Percentiles rank a stretch among this genome's conserved stretches.
Conservation (phyloP, 2,113 vertebrate genomes). For the Ardeotis arabs region DNA sequence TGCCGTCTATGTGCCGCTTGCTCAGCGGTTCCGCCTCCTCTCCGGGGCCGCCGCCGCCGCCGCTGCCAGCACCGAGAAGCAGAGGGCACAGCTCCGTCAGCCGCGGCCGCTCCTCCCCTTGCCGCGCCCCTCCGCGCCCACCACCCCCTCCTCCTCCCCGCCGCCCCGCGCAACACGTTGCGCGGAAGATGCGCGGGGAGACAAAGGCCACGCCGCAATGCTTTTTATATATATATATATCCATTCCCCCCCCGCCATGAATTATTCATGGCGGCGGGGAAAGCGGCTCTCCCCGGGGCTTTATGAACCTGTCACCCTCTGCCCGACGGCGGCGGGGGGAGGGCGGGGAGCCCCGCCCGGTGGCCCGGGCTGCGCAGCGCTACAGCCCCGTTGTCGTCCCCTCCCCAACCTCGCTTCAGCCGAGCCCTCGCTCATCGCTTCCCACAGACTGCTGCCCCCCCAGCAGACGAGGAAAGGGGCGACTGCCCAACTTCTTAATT, state of each 20-base stretch:
- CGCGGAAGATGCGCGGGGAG: slow-evolving; percentile 1
- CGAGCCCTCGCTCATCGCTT: neutral
- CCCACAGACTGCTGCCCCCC: neutral
- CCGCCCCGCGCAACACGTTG: neutral
- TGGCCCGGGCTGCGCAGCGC: neutral
- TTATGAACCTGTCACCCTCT: slow-evolving; percentile 74
- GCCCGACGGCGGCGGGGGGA: slow-evolving; percentile 27
- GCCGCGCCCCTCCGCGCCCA: neutral
- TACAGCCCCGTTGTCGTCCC: neutral
- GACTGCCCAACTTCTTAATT: neutral
- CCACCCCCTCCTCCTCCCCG: neutral
- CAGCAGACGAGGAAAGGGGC: neutral
- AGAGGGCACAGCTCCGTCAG: neutral
- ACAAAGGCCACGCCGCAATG: neutral
- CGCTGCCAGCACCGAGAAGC: slow-evolving; percentile 68
- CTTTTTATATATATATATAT: too few relatives aligned
- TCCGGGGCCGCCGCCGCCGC: slow-evolving; percentile 77
- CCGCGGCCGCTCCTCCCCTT: neutral
- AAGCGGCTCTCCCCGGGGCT: slow-evolving; percentile 69
- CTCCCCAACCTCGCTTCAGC: neutral
- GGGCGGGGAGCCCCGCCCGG: neutral
- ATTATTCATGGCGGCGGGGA: slow-evolving; percentile 82
- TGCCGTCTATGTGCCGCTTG: slow-evolving; percentile 97
- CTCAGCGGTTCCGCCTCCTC: slow-evolving; percentile 89
- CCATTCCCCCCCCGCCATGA: slow-evolving; percentile 54